Conservation (phyloP, 35 echinoderm and acorn worm genomes). For the Ophiothrix spiculata region DNA sequence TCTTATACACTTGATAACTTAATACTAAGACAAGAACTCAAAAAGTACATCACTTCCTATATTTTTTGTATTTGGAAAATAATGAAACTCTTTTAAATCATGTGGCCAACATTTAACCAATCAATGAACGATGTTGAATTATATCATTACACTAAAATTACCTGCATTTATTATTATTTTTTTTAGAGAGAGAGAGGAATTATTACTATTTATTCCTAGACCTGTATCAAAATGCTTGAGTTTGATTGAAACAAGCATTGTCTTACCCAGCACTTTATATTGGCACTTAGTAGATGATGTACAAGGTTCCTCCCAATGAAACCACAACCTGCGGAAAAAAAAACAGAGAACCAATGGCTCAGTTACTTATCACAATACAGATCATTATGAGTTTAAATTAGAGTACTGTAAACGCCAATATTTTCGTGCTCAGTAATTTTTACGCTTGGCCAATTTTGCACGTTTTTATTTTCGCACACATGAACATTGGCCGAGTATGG, state of each 20-base stretch:
- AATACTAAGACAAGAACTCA: no score
- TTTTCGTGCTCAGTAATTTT: no score
- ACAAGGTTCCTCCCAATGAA: slow-evolving; percentile 93
- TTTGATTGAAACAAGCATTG: background rate
- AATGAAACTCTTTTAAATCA: background rate
- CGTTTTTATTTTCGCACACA: no score
- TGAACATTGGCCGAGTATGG: no score
- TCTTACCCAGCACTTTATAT: slow-evolving; percentile 73
- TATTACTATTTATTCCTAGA: background rate
- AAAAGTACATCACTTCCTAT: no score
- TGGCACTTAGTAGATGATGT: slow-evolving; percentile 64
- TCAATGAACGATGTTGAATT: background rate
- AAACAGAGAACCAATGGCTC: no score
- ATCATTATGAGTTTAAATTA: no score
- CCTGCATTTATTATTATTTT: background rate
- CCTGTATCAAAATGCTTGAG: background rate
- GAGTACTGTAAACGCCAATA: no score
- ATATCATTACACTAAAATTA: background rate
- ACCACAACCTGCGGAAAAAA: slow-evolving; percentile 56
- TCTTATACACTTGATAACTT: no score
- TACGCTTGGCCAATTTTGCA: no score
- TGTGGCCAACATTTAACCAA: slow-evolving; percentile 8
- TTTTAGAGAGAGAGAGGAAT: background rate
- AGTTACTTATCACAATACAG: no score
- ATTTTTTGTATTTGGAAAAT: no score